A percentile compares a stretch with the other conserved stretches of the same genome.
These are phyloP conservation scores for Phalacrocorax aristotelis DNA, from an alignment of 2,113 vertebrate genomes.

Conservation along the genomic window DNA sequence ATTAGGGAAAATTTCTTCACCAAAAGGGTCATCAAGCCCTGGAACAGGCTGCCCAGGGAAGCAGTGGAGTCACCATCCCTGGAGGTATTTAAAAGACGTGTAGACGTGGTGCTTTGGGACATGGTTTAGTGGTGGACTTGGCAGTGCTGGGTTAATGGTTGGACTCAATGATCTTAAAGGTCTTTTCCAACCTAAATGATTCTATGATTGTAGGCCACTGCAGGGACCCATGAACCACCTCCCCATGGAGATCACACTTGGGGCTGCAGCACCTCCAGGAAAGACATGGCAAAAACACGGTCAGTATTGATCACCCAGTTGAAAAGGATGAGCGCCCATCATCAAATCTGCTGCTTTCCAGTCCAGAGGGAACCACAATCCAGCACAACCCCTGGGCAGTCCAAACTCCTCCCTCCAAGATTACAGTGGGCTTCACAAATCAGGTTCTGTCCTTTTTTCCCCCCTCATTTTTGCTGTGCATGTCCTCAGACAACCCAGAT, in stretches of 20 bases:
- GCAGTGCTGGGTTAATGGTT: neutral
- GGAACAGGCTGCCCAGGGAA: neutral
- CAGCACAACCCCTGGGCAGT: neutral
- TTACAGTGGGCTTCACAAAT: neutral
- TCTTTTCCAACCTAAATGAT: neutral
- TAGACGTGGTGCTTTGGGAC: neutral
- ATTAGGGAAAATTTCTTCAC: neutral
- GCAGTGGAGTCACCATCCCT: neutral
- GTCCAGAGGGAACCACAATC: neutral
- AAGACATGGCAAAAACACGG: no score
- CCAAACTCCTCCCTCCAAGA: neutral
- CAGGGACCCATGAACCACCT: neutral
- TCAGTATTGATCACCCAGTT: neutral
- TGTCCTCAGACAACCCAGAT: neutral
- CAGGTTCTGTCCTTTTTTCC: neutral
- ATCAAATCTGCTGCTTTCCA: neutral
- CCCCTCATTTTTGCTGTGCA: neutral
- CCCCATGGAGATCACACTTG: rapidly evolving
- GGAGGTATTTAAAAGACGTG: neutral
- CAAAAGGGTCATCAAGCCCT: neutral
- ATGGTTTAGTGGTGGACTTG: neutral
- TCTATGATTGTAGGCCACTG: neutral
- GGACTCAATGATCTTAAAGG: neutral
- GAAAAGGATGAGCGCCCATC: neutral
- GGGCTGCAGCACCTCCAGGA: neutral